These are phyloP conservation scores for Buphagus erythrorhynchus DNA, from an alignment of 2,797 vertebrate species.

Conservation along the genomic window DNA sequence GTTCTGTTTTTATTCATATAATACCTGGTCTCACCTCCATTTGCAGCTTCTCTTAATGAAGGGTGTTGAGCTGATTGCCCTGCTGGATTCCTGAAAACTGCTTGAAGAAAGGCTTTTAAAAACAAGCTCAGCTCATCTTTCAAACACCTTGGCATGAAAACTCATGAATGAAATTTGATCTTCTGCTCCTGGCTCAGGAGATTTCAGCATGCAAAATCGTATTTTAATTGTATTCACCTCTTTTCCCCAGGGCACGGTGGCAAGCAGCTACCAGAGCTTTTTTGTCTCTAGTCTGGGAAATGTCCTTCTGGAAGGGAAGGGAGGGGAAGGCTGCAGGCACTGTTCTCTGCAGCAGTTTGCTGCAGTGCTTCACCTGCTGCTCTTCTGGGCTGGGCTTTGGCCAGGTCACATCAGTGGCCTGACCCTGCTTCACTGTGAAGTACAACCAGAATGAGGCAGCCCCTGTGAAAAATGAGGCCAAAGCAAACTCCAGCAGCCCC, in stretches of 20 bases:
- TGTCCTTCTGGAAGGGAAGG: neutral
- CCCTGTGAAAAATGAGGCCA: neutral
- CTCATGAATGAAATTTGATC: neutral
- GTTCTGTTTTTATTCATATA: neutral
- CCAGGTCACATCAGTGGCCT: neutral
- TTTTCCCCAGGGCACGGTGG: neutral
- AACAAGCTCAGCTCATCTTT: neutral
- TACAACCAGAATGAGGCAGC: neutral
- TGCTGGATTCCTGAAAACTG: slow-evolving; percentile 34
- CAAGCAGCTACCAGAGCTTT: neutral
- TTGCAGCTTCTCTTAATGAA: neutral
- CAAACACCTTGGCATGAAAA: neutral
- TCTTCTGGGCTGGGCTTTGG: neutral
- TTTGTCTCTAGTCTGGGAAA: neutral
- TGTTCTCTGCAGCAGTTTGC: neutral
- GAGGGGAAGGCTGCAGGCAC: neutral
- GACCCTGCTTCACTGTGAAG: neutral
- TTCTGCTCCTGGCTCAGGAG: neutral
- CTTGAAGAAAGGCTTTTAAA: neutral
- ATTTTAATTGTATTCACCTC: neutral
- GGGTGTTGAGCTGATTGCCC: neutral
- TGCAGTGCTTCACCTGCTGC: neutral
- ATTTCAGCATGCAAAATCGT: neutral
- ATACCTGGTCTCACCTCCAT: neutral
- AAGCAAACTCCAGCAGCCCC: neutral